Evolutionary conservation across 2,888 invertebrate species (phyloP).

Genomic region (Metallyticus violacea): DNA sequence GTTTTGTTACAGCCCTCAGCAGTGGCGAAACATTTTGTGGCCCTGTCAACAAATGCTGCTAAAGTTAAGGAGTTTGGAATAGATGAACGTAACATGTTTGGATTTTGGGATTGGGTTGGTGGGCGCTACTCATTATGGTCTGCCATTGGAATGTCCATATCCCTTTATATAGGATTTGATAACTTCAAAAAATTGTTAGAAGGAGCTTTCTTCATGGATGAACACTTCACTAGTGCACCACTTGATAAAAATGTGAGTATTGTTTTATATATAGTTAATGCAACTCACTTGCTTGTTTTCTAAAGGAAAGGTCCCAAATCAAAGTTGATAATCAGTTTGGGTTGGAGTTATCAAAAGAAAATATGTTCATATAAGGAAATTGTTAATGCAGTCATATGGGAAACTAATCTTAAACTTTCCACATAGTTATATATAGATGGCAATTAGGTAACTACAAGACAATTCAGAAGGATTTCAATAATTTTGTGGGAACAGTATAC

Average conservation of each 20-base stretch:
- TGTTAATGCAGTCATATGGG: no score
- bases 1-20: constrained; percentile 59
- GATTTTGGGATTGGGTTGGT: constrained; percentile 99
- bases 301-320: no score
- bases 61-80: constrained; percentile 98
- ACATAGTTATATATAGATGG: no score
- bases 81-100: constrained; percentile 96
- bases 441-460: no score
- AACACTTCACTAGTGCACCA: constrained; percentile 84
- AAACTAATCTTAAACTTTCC: no score
- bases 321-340: no score
- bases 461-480: no score
- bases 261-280: no score
- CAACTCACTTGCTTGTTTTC: no score
- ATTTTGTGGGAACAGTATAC: no score
- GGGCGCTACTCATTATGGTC: constrained; percentile 98
- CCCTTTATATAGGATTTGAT: constrained; percentile 87
- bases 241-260: constrained; percentile 85
- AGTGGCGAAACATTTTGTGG: constrained; percentile 97
- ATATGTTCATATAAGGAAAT: no score
- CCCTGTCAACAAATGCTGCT: constrained; percentile 89
- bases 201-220: constrained; percentile 92
- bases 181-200: constrained; percentile 89
- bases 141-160: constrained; percentile 96
- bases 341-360: no score